phyloP scores from a whole-genome alignment of 1,140 invertebrate genomes.

The Aphelinus certus region DNA sequence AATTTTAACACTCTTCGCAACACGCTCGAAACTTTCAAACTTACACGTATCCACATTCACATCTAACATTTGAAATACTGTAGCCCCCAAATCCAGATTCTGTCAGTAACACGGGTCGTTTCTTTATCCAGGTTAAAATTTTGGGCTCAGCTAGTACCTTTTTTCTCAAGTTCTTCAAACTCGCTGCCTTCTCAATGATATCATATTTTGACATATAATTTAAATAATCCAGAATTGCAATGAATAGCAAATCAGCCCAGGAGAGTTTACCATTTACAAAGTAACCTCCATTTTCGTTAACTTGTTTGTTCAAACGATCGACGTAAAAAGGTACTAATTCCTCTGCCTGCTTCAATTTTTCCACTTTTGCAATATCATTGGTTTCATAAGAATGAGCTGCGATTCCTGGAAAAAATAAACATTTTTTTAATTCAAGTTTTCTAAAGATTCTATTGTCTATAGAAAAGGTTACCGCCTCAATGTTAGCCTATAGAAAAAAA shows the following conservation, averaged over 20 bases:
- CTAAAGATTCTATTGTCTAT: not conserved
- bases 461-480: no score
- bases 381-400: slow-evolving; percentile 53
- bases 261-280: slow-evolving; percentile 64
- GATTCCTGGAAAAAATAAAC: slow-evolving; percentile 48
- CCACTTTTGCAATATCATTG: slow-evolving; percentile 46
- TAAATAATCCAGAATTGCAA: slow-evolving; percentile 71
- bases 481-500: no score
- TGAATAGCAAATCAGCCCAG: slow-evolving; percentile 74
- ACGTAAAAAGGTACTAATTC: slow-evolving; percentile 54
- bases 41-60: no score
- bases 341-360: slow-evolving; percentile 47
- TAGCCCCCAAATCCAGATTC: no score
- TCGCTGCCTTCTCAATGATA: slow-evolving; percentile 68
- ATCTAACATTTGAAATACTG: no score
- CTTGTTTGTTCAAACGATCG: slow-evolving; percentile 59
- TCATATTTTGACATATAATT: slow-evolving; percentile 67
- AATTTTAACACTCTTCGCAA: no score
- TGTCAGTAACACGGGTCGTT: no score
- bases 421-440: not conserved
- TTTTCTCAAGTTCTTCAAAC: slow-evolving; percentile 66
- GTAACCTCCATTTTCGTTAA: slow-evolving; percentile 61
- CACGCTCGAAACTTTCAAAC: no score
- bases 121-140: slow-evolving; percentile 74
- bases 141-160: slow-evolving; percentile 67